These are phyloP conservation scores for Misgurnus mizolepis DNA, from an alignment of 2,113 vertebrate genomes.

Conservation along the genomic window DNA sequence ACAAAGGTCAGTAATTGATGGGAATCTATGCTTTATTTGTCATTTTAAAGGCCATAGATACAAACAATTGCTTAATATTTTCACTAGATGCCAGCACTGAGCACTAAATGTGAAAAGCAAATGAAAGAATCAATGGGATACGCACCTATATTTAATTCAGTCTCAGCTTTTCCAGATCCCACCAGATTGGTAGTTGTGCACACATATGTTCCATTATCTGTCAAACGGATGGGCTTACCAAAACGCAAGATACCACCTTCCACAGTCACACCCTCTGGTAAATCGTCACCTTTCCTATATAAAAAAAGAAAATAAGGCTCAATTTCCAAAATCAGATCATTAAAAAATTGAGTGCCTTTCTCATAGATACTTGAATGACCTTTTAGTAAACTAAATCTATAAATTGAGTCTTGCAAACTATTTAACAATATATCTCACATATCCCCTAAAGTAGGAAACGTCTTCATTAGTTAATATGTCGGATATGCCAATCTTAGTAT, in stretches of 20 bases:
- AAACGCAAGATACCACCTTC: constrained; percentile 79
- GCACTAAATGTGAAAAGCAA: neutral
- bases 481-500: too few species aligned
- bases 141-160: constrained; percentile 76
- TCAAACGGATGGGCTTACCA: constrained; percentile 65
- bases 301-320: neutral
- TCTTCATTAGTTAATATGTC: too few species aligned
- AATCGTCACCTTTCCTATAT: constrained; percentile 71
- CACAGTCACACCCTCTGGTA: constrained; percentile 74
- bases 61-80: neutral
- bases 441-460: too few species aligned
- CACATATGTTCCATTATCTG: constrained; percentile 78
- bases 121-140: neutral
- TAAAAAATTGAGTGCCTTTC: neutral
- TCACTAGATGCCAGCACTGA: constrained; percentile 31
- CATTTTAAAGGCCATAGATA: neutral
- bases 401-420: too few species aligned
- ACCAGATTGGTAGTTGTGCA: constrained; percentile 79
- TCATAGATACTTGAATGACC: neutral
- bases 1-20: too few species aligned
- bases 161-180: constrained; percentile 65
- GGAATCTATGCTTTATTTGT: neutral
- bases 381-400: too few species aligned
- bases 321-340: neutral
- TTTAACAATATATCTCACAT: too few species aligned